These are phyloP conservation scores for Calyptomena viridis DNA, from an alignment of 2,113 vertebrate genomes.

Conservation along the genomic window DNA sequence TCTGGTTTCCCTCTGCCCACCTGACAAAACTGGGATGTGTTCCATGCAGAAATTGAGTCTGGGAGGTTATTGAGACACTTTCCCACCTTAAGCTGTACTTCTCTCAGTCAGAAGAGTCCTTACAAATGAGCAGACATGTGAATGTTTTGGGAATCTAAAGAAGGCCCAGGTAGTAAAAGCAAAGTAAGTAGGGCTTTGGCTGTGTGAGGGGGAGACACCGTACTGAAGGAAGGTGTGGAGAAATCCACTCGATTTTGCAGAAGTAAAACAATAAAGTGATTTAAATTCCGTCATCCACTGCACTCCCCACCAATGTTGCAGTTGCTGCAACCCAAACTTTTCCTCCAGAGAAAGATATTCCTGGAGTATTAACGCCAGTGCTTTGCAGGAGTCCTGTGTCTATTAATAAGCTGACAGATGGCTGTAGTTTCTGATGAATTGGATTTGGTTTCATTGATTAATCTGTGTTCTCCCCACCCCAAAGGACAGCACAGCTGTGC, in stretches of 20 bases:
- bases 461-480: not conserved
- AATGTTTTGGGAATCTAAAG: not conserved
- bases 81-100: not conserved
- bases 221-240: not conserved
- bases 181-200: not conserved
- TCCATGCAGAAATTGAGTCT: not conserved
- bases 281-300: not conserved
- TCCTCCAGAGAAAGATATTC: not conserved
- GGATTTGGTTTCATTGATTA: not conserved
- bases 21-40: not conserved
- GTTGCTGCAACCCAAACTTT: not conserved
- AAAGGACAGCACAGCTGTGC: slow-evolving; percentile 4
- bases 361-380: not conserved
- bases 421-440: not conserved
- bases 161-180: not conserved
- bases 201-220: not conserved
- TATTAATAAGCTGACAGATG: slow-evolving; percentile 54
- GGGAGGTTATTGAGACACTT: not conserved
- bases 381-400: not conserved
- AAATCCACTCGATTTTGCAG: not conserved
- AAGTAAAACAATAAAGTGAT: not conserved
- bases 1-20: not conserved
- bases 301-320: not conserved
- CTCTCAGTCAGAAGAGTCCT: not conserved
- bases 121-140: not conserved